Evolutionary conservation across 2,888 invertebrate species (phyloP).

Genomic region (Stegophylla sp.): DNA sequence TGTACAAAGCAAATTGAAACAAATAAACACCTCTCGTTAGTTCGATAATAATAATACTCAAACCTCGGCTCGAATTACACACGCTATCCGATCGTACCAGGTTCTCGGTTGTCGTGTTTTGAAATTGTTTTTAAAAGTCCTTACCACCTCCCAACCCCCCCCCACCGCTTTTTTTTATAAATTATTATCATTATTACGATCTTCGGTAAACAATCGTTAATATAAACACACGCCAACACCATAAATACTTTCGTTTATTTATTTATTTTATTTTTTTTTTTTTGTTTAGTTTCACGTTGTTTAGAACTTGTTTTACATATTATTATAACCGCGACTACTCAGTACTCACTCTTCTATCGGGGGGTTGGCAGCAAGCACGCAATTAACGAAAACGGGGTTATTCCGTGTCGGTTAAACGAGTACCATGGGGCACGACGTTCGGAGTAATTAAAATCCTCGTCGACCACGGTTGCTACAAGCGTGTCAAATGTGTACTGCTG

Average conservation of each 20-base stretch:
- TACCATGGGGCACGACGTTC: not conserved
- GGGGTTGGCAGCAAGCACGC: not conserved
- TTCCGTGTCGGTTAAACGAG: conserved; percentile 31
- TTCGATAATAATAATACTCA: conserved; percentile 45
- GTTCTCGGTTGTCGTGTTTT: conserved; percentile 47
- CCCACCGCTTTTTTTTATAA: not conserved
- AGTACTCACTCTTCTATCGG: not conserved
- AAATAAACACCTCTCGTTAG: conserved; percentile 56
- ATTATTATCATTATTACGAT: conserved; percentile 25
- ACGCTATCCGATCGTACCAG: conserved; percentile 57
- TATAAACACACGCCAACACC: conserved; percentile 37
- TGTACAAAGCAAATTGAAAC: conserved; percentile 29
- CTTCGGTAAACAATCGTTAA: conserved; percentile 50
- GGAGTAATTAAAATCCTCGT: conserved; percentile 37
- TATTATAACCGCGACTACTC: conserved; percentile 7
- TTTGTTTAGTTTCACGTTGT: not conserved
- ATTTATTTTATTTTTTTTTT: too few species aligned
- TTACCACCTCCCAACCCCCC: not conserved
- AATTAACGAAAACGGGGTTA: conserved; percentile 44
- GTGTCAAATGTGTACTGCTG: conserved; percentile 8
- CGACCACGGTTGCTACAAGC: not conserved
- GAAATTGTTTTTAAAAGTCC: conserved; percentile 48
- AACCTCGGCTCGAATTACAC: conserved; percentile 49
- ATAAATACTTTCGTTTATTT: conserved; percentile 1
- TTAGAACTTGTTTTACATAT: conserved; percentile 1